A percentile compares a stretch with the other conserved stretches of the same genome.
These are phyloP conservation scores for Gymnocypris eckloni DNA, from an alignment of 2,797 vertebrate species.

Conservation along the genomic window DNA sequence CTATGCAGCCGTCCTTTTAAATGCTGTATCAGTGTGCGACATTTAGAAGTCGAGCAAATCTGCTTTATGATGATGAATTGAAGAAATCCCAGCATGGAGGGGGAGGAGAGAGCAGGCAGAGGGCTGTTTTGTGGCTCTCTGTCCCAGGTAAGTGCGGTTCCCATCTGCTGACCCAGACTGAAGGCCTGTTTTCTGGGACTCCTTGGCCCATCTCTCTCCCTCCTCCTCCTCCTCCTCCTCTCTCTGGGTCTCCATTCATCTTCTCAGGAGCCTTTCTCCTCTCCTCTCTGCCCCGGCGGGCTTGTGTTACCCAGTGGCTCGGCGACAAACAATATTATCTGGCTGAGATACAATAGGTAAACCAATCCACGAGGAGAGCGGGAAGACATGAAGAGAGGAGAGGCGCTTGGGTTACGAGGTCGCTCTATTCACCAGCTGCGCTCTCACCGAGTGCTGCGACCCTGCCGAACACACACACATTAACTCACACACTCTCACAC, in stretches of 20 bases:
- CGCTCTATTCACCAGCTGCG: conserved; percentile 43
- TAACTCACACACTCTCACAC: conserved; percentile 17
- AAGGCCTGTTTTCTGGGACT: conserved; percentile 43
- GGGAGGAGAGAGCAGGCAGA: neutral
- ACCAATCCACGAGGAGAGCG: conserved; percentile 48
- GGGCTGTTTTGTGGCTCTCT: conserved; percentile 17
- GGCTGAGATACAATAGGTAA: conserved; percentile 58
- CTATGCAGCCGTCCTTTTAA: neutral
- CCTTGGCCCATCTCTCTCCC: conserved; percentile 45
- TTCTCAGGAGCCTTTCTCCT: conserved; percentile 30
- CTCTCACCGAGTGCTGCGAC: conserved; percentile 25
- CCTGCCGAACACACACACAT: conserved; percentile 1
- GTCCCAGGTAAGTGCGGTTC: conserved; percentile 51
- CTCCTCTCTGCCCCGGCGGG: conserved; percentile 47
- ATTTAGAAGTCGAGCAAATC: conserved; percentile 32
- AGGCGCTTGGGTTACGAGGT: conserved; percentile 50
- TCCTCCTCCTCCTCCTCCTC: conserved; percentile 33
- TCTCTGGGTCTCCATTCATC: conserved; percentile 34
- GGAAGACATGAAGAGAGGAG: conserved; percentile 49
- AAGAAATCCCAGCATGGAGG: neutral
- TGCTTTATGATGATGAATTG: neutral
- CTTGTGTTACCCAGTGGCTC: conserved; percentile 59
- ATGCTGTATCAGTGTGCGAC: neutral
- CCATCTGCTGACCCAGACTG: conserved; percentile 54
- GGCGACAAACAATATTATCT: conserved; percentile 62